Evolutionary conservation across 2,797 vertebrate genomes (phyloP), one percentile per base, ranked within the genome.

Genomic region (Sciurus carolinensis): DNA sequence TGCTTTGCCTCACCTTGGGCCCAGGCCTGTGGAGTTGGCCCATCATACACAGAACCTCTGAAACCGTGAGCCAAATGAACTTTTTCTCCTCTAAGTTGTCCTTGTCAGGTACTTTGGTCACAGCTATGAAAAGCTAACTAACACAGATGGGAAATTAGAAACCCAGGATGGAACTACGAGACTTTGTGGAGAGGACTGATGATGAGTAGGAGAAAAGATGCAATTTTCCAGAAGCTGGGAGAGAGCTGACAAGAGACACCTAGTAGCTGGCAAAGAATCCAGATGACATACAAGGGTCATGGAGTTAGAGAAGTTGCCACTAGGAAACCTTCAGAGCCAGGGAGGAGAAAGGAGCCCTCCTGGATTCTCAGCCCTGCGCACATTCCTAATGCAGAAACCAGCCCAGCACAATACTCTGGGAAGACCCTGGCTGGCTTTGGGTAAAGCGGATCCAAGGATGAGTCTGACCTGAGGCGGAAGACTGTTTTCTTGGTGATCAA

Each of bases 211-310:
- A 75, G 57, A 59, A 66, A 95, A 82, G 44, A 64, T n/a, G 24
- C 42, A 33, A 52, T 84, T 71, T 84, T 54, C 33, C 22, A 83
- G 90, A 67, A 66, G 30, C 87, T 88, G 13, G 9, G 82, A 81
- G 80, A 59, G 11, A 64, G 80, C 69, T 24, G 28, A 22, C 66
- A 52, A 76, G 66, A 83, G 91, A 22, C 1, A 47, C 52, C 44
- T 30, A 0, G 10, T 1, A 33, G 71, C 77, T 8, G 26, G 69
- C 1, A 2, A 64, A 57, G 82, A 84, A 52, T 39, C n/a, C 20
- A 30, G 66, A 20, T 4, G 8, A 87, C 12, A 18, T 15, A 1
- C 54, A 24, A 0, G 0, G 84, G 12, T 17, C 18, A 0, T 3
- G 7, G 26, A 36, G 33, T 17, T 39, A 0, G 3, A 77, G 95